A percentile compares a stretch with the other conserved stretches of the same genome.
phyloP scores from a whole-genome alignment of 2,113 vertebrate genomes.

The Larimichthys polyactis region DNA sequence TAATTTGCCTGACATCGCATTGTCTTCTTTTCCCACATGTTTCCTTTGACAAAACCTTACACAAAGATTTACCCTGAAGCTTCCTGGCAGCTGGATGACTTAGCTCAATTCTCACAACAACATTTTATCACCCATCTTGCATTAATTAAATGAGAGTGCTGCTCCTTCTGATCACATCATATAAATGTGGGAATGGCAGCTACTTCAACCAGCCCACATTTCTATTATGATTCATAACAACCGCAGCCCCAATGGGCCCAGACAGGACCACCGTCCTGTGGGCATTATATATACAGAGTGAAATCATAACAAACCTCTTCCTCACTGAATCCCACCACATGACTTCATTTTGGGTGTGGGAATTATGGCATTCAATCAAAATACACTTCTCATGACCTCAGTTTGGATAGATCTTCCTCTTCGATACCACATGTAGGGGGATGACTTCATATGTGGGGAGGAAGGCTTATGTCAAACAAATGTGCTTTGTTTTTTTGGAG shows the following conservation, averaged over 20 bases:
- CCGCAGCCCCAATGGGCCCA: slow-evolving; percentile 48
- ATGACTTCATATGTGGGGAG: slow-evolving; percentile 64
- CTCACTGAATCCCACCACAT: slow-evolving; percentile 73
- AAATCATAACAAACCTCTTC: slow-evolving; percentile 76
- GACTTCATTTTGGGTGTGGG: slow-evolving; percentile 80
- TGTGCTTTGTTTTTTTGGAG: slow-evolving; percentile 27
- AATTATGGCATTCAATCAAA: slow-evolving; percentile 74
- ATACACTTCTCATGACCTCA: slow-evolving; percentile 79
- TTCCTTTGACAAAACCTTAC: slow-evolving; percentile 26
- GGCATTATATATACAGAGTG: slow-evolving; percentile 66
- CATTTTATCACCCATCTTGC: slow-evolving; percentile 56
- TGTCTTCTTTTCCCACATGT: not conserved
- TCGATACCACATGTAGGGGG: slow-evolving; percentile 62
- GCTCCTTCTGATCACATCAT: slow-evolving; percentile 46
- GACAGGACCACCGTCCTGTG: slow-evolving; percentile 64
- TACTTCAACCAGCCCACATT: slow-evolving; percentile 44
- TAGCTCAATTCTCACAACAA: slow-evolving; percentile 16
- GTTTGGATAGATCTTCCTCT: slow-evolving; percentile 66
- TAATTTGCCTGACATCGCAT: not conserved
- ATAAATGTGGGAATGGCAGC: slow-evolving; percentile 58
- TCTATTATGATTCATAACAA: slow-evolving; percentile 54
- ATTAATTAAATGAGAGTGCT: slow-evolving; percentile 50
- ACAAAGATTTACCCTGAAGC: not conserved
- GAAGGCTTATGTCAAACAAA: slow-evolving; percentile 65
- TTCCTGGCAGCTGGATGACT: slow-evolving; percentile 6